Base-by-base conservation (phyloP, 1,140 invertebrate species). In the Drosophila ironensis region DNA sequence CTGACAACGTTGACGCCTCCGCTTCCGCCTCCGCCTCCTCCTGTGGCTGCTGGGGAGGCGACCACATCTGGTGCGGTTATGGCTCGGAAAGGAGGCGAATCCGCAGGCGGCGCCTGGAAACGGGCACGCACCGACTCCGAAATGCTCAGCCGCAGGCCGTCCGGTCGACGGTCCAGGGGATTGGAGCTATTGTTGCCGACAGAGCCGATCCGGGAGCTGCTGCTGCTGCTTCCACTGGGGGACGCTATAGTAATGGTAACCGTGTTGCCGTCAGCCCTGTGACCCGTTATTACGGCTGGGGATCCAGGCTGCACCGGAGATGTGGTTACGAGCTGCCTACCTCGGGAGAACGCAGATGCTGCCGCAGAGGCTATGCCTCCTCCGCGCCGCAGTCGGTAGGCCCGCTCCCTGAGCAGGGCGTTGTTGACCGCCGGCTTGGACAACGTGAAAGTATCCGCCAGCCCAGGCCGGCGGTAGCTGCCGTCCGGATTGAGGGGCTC, bases 401-500 rank as follows among this genome's bases (percentile, higher is more conserved):
- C 0, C 1, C 42, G 41, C 1, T 63, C 60, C 11, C 33, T 28
- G 42, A 17, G n/a, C 24, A 50, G 22, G n/a, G 44, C 72, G 14
- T 24, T 33, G 5, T 59, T 51, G 8, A 12, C 4, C 1, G 9
- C 1, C 14, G 24, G 4, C 3, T 14, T 12, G 20, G n/a, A 12
- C 30, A 6, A n/a, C 28, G n/a, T n/a, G n/a, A n/a, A n/a, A n/a
- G n/a, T n/a, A n/a, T 30, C 28, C 30, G 30, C 4, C 8, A 12
- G 30, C 11, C 25, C 17, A 4, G 53, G 27, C 4, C 51, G 22
- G 8, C 20, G 37, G 46, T 86, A 86, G 44, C 80, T 86, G 17
- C 80, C 80, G 57, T 86, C 72, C 11, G 48, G 81, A 66, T 86
- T 86, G 2, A 86, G 52, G 1, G 54, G 81, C 28, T 72, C 81